Base-by-base conservation (phyloP, 2,888 invertebrate species). In the Drosophila rubida region DNA sequence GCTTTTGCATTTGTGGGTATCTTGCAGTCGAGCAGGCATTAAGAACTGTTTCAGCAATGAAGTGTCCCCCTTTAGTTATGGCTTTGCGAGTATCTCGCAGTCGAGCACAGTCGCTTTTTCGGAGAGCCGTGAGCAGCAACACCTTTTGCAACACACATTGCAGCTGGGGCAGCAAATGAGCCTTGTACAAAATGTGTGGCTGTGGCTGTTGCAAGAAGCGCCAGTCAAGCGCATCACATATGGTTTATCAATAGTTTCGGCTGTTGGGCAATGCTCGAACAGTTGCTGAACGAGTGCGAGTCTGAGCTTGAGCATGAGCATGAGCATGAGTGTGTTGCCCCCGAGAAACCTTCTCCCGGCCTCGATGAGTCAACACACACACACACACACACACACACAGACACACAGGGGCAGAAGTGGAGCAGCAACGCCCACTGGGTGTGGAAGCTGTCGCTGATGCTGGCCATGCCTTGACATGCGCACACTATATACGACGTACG, bases 341-440 rank as follows among this genome's bases (percentile, higher is more conserved):
- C 60, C 23, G 45, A 39, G 13, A 55, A 72, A 48, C 63, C 45
- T 77, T 72, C 84, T 68, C 65, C 63, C 53, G 61, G 69, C 69
- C 73, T 65, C 73, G 66, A 68, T 85, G 79, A 81, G 64, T 79
- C 82, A 78, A 68, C n/a, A n/a, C n/a, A n/a, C n/a, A n/a, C n/a
- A n/a, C n/a, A n/a, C n/a, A n/a, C n/a, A n/a, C n/a, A n/a, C n/a
- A n/a, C n/a, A n/a, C n/a, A n/a, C n/a, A n/a, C 74, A 53, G 61
- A 30, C 30, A 9, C 30, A 30, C 3, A 30, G 30, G 48, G 32
- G 51, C 11, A 9, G 66, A 80, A 64, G 59, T 86, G 42, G 83
- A 80, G 73, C 85, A 71, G 30, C 41, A 74, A 87, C 87, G 87
- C 80, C 80, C 85, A 87, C 80, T 80, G 81, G 87, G 80, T 80